Evolutionary conservation across 2,797 vertebrate species (phyloP).

Genomic region (Mico argentatus): DNA sequence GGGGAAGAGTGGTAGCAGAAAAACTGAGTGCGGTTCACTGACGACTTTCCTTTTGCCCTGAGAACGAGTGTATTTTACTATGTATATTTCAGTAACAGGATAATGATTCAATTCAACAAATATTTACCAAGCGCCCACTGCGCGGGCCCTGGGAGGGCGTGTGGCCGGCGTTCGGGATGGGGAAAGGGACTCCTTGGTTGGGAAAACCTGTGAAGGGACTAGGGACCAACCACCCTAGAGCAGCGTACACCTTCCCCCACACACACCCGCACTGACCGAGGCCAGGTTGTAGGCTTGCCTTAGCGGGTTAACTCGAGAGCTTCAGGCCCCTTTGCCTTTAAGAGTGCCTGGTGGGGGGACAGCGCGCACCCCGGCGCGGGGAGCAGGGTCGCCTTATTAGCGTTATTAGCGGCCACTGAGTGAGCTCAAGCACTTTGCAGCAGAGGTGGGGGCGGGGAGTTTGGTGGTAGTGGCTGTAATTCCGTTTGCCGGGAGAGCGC

Average conservation of each 20-base stretch:
- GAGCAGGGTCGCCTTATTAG: slow-evolving; percentile 67
- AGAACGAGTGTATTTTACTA: slow-evolving; percentile 50
- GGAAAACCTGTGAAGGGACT: background rate
- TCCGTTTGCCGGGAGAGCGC: background rate
- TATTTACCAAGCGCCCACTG: slow-evolving; percentile 63
- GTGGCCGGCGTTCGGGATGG: slow-evolving; percentile 20
- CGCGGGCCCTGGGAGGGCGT: slow-evolving; percentile 16
- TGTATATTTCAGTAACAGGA: slow-evolving; percentile 59
- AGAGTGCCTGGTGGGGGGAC: slow-evolving; percentile 82
- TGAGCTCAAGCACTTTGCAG: slow-evolving; percentile 74
- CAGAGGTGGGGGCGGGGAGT: slow-evolving; percentile 74
- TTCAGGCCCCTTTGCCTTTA: slow-evolving; percentile 82
- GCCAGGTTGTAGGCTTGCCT: background rate
- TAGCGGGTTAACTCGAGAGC: background rate
- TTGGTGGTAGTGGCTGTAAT: slow-evolving; percentile 56
- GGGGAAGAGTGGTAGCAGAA: slow-evolving; percentile 48
- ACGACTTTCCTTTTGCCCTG: background rate
- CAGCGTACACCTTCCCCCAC: background rate
- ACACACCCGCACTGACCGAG: background rate
- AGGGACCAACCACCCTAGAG: background rate
- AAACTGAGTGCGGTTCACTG: background rate
- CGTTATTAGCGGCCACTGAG: slow-evolving; percentile 74
- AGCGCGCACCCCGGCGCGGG: slow-evolving; percentile 74
- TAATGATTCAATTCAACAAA: slow-evolving; percentile 69
- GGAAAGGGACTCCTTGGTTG: background rate